Percentiles rank a stretch among this genome's conserved stretches.
phyloP scores from a whole-genome alignment of 2,113 vertebrate species.

The Perca flavescens region DNA sequence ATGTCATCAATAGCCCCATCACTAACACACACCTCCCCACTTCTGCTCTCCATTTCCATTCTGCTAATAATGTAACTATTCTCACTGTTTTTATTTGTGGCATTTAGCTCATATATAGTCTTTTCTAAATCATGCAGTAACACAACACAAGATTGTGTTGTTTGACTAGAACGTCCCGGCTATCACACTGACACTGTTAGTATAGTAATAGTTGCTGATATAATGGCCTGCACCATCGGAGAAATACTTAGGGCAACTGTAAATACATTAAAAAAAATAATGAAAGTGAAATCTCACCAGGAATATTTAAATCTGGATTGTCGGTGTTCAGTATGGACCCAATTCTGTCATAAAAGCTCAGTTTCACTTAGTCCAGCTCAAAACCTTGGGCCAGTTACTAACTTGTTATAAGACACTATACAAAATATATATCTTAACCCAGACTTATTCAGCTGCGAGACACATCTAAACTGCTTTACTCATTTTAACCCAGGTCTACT shows the following conservation, averaged over 20 bases:
- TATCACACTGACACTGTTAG: slow-evolving; percentile 12
- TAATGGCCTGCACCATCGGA: slow-evolving; percentile 17
- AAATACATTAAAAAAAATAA: neutral
- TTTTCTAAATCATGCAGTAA: neutral
- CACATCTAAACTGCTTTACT: neutral
- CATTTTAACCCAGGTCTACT: neutral
- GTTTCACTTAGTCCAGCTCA: neutral
- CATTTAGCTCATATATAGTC: neutral
- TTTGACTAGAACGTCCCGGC: slow-evolving; percentile 12
- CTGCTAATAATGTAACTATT: slow-evolving; percentile 8
- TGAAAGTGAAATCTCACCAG: neutral
- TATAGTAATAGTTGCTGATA: neutral
- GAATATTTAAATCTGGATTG: neutral
- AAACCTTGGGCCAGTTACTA: neutral
- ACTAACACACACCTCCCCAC: slow-evolving; percentile 20
- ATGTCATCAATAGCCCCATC: slow-evolving; percentile 20
- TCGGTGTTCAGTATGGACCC: neutral
- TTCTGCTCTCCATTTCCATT: slow-evolving; percentile 48
- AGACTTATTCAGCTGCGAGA: neutral
- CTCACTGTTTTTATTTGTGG: slow-evolving; percentile 16
- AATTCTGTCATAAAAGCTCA: neutral
- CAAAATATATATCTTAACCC: neutral
- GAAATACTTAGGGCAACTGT: slow-evolving; percentile 4
- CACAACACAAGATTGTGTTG: neutral
- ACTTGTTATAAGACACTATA: neutral